Evolutionary conservation across 92 coral and sea anemone species (phyloP).

Genomic region (Epizoanthus scotinus): DNA sequence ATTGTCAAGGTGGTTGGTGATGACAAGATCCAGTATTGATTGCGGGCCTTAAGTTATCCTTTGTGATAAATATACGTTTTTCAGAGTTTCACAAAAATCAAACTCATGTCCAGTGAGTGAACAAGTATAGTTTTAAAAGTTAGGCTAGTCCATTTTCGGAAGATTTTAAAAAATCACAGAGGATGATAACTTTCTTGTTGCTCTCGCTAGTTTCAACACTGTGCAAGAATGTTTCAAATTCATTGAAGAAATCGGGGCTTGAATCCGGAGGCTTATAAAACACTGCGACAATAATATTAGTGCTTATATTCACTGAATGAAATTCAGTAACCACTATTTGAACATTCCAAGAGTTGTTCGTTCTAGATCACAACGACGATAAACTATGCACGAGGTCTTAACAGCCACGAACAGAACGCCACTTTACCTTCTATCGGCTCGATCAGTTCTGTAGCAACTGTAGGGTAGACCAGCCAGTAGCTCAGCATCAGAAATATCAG

Average conservation of each 20-base stretch:
- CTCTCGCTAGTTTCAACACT: background rate
- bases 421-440: conserved; percentile 46
- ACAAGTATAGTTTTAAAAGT: conserved; percentile 22
- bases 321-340: conserved; percentile 42
- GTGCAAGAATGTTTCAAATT: conserved; percentile 20
- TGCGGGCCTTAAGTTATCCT: conserved; percentile 10
- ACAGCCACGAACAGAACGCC: conserved; percentile 38
- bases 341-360: conserved; percentile 17
- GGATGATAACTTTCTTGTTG: too few relatives aligned
- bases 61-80: conserved; percentile 15
- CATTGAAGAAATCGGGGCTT: background rate
- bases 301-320: conserved; percentile 23
- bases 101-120: conserved; percentile 5
- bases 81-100: conserved; percentile 5
- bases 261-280: conserved; percentile 38
- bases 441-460: conserved; percentile 43
- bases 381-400: conserved; percentile 15
- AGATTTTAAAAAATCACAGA: too few relatives aligned
- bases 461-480: conserved; percentile 27
- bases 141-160: background rate
- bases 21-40: conserved; percentile 33
- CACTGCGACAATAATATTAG: conserved; percentile 30
- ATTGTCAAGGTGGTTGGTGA: conserved; percentile 33
- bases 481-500: conserved; percentile 29
- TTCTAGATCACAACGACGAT: conserved; percentile 38